phyloP scores from a whole-genome alignment of 2,797 vertebrate genomes.

The Mycteria americana region DNA sequence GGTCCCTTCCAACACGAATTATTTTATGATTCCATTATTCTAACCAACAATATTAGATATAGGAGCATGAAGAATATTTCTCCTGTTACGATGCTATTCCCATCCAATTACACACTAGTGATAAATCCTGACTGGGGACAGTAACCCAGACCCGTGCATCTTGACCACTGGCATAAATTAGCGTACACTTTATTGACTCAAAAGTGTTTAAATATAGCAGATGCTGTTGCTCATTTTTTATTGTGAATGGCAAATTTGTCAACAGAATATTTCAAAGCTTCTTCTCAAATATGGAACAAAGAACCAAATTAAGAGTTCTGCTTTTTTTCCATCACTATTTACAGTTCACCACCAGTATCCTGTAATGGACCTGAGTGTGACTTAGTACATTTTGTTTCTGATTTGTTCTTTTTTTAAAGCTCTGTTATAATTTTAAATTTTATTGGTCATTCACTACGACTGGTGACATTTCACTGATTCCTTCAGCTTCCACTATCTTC shows the following conservation, averaged over 20 bases:
- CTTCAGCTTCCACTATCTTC: background rate
- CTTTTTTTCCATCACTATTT: background rate
- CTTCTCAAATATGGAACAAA: background rate
- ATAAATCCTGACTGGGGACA: background rate
- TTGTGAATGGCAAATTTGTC: background rate
- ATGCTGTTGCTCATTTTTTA: background rate
- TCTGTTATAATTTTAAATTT: background rate
- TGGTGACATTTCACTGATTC: background rate
- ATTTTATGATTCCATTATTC: background rate
- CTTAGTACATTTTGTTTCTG: background rate
- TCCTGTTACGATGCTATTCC: background rate
- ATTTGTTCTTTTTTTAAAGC: background rate
- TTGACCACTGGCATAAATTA: background rate
- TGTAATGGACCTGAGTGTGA: background rate
- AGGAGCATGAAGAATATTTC: background rate
- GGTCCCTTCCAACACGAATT: background rate
- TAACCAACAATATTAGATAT: background rate
- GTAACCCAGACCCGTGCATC: background rate
- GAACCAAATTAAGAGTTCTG: background rate
- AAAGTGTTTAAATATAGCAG: background rate
- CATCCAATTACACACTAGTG: background rate
- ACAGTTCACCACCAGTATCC: background rate
- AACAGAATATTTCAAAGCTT: background rate
- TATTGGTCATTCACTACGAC: background rate
- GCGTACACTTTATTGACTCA: background rate